These are phyloP conservation scores for Desmophyllum pertusum DNA, from an alignment of 92 coral and sea anemone species.

Conservation along the genomic window DNA sequence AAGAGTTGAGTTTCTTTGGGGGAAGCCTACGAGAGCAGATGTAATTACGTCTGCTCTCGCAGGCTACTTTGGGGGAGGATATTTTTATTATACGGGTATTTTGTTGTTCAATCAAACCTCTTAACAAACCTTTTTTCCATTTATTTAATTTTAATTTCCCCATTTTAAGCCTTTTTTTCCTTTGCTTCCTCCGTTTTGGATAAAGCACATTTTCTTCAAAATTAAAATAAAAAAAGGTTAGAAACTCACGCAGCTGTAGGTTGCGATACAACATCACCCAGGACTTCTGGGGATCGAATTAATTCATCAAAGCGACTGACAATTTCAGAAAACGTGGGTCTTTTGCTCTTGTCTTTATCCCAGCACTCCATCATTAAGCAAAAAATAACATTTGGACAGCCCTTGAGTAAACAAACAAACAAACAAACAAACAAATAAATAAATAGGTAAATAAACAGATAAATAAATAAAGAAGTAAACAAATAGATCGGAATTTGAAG, in stretches of 20 bases:
- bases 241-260: constrained; percentile 14
- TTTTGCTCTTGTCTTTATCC: constrained; percentile 55
- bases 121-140: too few species aligned
- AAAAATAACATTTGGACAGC: constrained; percentile 75
- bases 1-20: too few species aligned
- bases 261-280: constrained; percentile 30
- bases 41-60: too few species aligned
- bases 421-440: background rate
- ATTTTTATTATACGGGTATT: too few species aligned
- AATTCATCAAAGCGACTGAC: constrained; percentile 59
- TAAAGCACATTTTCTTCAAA: background rate
- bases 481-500: too few species aligned
- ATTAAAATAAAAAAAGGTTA: background rate
- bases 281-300: constrained; percentile 76
- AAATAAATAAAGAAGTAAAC: too few species aligned
- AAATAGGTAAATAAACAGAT: too few species aligned
- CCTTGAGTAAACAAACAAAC: constrained; percentile 37
- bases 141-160: too few species aligned
- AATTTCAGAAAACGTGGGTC: constrained; percentile 72
- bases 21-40: too few species aligned
- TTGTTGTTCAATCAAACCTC: too few species aligned
- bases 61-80: too few species aligned
- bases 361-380: constrained; percentile 80
- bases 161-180: too few species aligned
- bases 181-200: background rate